Evolutionary conservation across 2,888 invertebrate genomes (phyloP).

Genomic region (Caenorhabditis wallacei): DNA sequence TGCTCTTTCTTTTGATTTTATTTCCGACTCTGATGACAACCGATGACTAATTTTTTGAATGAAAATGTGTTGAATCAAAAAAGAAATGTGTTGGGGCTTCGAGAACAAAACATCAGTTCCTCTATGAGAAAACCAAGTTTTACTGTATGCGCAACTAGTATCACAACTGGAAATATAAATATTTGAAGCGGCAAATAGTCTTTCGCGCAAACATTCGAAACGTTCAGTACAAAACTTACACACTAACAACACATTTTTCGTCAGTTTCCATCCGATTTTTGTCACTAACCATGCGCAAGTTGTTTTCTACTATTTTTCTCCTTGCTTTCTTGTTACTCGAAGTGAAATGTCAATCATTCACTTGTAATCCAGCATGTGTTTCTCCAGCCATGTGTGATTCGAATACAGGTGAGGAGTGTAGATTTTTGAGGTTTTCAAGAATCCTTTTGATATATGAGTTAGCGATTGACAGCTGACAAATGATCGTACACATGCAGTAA

Average conservation of each 20-base stretch:
- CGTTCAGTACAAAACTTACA: slow-evolving; percentile 63
- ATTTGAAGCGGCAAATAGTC: slow-evolving; percentile 59
- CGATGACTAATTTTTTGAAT: slow-evolving; percentile 47
- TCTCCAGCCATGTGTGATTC: slow-evolving; percentile 52
- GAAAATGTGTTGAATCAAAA: slow-evolving; percentile 46
- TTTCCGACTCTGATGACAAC: slow-evolving; percentile 34
- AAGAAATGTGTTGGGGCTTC: not conserved
- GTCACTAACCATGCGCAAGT: slow-evolving; percentile 30
- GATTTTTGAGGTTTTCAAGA: not conserved
- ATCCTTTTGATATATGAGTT: not conserved
- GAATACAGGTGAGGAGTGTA: slow-evolving; percentile 62
- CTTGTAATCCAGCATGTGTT: slow-evolving; percentile 41
- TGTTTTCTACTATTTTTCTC: not conserved
- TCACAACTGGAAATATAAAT: slow-evolving; percentile 60
- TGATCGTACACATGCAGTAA: not conserved
- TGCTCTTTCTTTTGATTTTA: slow-evolving; percentile 5
- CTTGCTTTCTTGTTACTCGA: not conserved
- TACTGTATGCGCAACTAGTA: slow-evolving; percentile 49
- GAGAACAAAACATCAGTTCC: slow-evolving; percentile 27
- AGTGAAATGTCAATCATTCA: slow-evolving; percentile 12
- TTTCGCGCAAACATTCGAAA: slow-evolving; percentile 56
- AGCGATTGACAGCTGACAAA: not conserved
- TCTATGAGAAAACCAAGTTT: slow-evolving; percentile 2
- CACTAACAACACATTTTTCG: slow-evolving; percentile 41
- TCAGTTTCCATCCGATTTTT: slow-evolving; percentile 10